Evolutionary conservation across 2,113 vertebrate species (phyloP), one percentile per base, ranked within the genome.

Genomic region (Callipepla californica): DNA sequence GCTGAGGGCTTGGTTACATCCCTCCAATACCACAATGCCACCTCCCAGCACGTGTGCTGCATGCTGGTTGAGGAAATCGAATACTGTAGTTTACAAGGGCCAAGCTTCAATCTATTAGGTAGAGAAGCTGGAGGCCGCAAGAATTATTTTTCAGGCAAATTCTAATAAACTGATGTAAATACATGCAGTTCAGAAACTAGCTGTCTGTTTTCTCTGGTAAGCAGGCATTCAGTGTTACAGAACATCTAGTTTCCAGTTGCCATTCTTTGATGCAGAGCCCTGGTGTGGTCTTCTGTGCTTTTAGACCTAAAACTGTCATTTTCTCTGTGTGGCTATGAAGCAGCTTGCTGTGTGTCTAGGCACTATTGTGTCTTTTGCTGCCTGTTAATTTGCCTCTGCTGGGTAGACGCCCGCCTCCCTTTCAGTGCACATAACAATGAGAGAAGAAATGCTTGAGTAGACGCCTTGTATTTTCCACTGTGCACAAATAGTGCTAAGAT

Each of bases 321-420:
- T 93, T 76, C 36, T 53, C 69, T 20, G 30, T 25, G 9, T 61
- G 67, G 45, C 87, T 73, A 22, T 34, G 30, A 70, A 67, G 69
- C 80, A 73, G 80, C 69, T 88, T 69, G 55, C 59, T 66, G 47
- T 50, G 70, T 79, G 63, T 66, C 48, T 76, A 32, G 72, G 58
- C n/a, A 15, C 28, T 53, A 65, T 42, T 34, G 20, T 86, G 55
- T 75, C 74, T 92, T 1, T 42, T 34, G 62, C 74, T 87, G 47
- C 63, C 74, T 80, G 55, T 50, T 76, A 90, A 93, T 90, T 90
- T 87, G 70, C 81, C 63, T 69, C 74, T 85, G 62, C 81, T 91
- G 63, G 21, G 28, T 82, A 85, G 81, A 55, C 66, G 70, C 74
- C 59, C 79, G 67, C 68, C 34, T 85, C 23, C 77, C 66, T 86